Conservation (phyloP, 2,888 invertebrate genomes). For the Morpho achilles region DNA sequence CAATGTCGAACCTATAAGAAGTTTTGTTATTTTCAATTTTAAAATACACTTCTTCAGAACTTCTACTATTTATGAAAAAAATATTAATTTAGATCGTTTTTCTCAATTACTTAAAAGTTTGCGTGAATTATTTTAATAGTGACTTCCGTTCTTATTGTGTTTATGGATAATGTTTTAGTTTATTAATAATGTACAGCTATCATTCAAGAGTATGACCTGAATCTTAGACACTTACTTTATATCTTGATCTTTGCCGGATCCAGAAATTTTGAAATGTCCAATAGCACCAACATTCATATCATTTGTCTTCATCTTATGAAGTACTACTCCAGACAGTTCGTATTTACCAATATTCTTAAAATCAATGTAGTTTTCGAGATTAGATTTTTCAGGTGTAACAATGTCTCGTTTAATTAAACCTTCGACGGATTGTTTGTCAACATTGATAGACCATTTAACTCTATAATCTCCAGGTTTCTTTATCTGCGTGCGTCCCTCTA, state of each 20-base stretch:
- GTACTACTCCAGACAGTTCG: slow-evolving; percentile 79
- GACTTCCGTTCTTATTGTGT: no score
- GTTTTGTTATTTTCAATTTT: not conserved
- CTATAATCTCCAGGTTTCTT: slow-evolving; percentile 66
- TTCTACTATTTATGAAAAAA: no score
- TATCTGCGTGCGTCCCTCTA: slow-evolving; percentile 72
- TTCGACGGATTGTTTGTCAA: slow-evolving; percentile 58
- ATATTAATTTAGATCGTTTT: no score
- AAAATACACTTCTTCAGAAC: not conserved
- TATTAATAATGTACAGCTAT: no score
- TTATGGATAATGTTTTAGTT: no score
- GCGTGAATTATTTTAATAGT: no score
- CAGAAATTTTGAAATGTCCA: slow-evolving; percentile 71
- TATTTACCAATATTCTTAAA: slow-evolving; percentile 81
- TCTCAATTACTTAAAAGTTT: no score
- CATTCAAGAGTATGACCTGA: no score
- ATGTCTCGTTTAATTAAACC: slow-evolving; percentile 78
- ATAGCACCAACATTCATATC: slow-evolving; percentile 78
- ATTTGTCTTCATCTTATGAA: slow-evolving; percentile 74
- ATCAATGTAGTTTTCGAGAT: slow-evolving; percentile 79
- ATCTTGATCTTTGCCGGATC: slow-evolving; percentile 73
- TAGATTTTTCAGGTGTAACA: slow-evolving; percentile 77
- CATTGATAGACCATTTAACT: slow-evolving; percentile 47
- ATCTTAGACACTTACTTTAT: slow-evolving; percentile 68
- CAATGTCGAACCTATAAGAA: slow-evolving; percentile 62